phyloP scores from a whole-genome alignment of 2,888 invertebrate genomes.

The Helleia helle region DNA sequence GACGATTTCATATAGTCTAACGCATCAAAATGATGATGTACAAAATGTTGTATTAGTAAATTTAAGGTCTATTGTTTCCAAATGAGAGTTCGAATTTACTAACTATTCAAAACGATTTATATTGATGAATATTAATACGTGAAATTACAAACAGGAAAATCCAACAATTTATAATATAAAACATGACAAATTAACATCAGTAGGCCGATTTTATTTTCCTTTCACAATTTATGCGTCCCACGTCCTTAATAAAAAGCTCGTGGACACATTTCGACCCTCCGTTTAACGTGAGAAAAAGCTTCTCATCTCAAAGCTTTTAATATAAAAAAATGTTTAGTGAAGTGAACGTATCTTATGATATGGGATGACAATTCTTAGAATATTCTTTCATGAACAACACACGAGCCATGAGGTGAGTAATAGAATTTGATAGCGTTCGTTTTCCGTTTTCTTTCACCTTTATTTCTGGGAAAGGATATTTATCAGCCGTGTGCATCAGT shows the following conservation, averaged over 20 bases:
- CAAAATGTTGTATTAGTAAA: too few species aligned
- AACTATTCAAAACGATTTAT: too few species aligned
- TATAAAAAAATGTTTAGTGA: conserved; percentile 9
- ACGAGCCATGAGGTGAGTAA: conserved; percentile 5
- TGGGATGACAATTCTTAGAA: conserved; percentile 6
- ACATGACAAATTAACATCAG: conserved; percentile 8
- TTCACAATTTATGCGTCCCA: conserved; percentile 22
- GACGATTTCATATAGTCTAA: too few species aligned
- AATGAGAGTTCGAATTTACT: too few species aligned
- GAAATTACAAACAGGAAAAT: neutral
- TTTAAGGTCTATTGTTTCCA: too few species aligned
- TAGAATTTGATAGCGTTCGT: neutral
- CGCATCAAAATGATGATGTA: too few species aligned
- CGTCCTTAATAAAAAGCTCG: conserved; percentile 20
- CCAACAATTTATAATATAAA: conserved; percentile 2
- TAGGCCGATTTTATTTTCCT: conserved; percentile 18
- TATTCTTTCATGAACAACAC: conserved; percentile 4
- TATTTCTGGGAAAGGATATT: neutral
- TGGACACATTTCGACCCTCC: conserved; percentile 16
- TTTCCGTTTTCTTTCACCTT: conserved; percentile 5
- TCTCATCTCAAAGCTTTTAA: conserved; percentile 9
- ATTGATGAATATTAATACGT: too few species aligned
- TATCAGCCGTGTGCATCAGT: conserved; percentile 6
- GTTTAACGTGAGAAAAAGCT: conserved; percentile 11
- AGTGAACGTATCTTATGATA: conserved; percentile 9